phyloP scores from a whole-genome alignment of 2,113 vertebrate species.

The Psittacus erithacus region DNA sequence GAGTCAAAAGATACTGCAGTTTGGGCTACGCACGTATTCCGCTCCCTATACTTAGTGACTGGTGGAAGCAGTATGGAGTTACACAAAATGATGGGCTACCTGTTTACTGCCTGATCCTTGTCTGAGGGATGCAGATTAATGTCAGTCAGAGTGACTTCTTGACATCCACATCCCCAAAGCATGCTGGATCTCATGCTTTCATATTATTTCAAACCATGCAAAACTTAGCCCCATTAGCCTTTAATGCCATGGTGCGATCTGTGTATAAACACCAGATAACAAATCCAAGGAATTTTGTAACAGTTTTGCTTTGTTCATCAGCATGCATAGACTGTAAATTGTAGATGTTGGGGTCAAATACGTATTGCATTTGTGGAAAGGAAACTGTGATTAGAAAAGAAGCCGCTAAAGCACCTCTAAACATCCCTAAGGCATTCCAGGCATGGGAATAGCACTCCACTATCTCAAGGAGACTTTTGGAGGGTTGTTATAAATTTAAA shows the following conservation, averaged over 20 bases:
- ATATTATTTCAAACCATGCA: fast-evolving
- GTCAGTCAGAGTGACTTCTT: neutral
- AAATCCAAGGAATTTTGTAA: neutral
- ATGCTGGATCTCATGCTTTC: neutral
- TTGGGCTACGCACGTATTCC: fast-evolving
- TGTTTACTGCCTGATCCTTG: neutral
- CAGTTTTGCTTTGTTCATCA: neutral
- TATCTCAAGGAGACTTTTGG: neutral
- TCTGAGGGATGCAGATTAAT: neutral
- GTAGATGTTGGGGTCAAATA: neutral
- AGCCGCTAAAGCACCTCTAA: neutral
- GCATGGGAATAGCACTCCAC: neutral
- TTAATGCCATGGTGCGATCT: fast-evolving
- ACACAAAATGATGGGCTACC: neutral
- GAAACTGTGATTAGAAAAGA: neutral
- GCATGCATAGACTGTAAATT: neutral
- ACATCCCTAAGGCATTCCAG: neutral
- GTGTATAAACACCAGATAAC: neutral
- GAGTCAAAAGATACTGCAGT: neutral
- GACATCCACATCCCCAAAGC: neutral
- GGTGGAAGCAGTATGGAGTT: neutral
- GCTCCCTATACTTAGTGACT: neutral
- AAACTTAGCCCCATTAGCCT: neutral
- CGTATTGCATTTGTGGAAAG: neutral
- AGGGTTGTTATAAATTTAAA: neutral